These are phyloP conservation scores for Babylonia areolata DNA, from an alignment of 1,140 invertebrate species.

Conservation along the genomic window DNA sequence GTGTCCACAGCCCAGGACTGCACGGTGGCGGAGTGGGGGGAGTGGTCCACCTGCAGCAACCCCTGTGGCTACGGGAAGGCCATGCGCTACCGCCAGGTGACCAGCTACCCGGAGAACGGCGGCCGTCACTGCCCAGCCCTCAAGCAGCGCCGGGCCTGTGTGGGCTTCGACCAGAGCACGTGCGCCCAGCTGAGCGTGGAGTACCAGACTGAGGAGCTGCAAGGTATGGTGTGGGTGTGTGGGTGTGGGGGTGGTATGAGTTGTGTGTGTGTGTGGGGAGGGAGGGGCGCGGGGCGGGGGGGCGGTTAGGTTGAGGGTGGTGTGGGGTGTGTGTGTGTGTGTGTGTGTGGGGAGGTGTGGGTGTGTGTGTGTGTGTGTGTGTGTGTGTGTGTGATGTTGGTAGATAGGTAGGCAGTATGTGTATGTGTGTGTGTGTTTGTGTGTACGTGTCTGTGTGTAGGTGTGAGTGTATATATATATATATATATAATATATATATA, in stretches of 20 bases:
- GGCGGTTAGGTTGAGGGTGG: too few species aligned
- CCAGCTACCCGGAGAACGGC: slow-evolving; percentile 55
- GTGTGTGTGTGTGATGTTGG: too few species aligned
- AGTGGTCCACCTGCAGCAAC: slow-evolving; percentile 57
- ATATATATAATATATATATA: too few species aligned
- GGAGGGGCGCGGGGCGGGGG: too few species aligned
- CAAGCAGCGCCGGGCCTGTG: slow-evolving; percentile 56
- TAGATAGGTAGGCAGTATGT: too few species aligned
- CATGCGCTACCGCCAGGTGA: slow-evolving; percentile 53
- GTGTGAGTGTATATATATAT: too few species aligned
- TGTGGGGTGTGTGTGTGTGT: too few species aligned
- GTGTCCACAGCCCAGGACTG: slow-evolving; percentile 61
- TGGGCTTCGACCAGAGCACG: slow-evolving; percentile 40
- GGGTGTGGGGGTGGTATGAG: neutral
- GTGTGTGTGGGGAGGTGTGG: too few species aligned
- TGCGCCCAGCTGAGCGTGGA: slow-evolving; percentile 46
- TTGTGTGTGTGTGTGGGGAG: neutral
- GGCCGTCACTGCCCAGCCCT: slow-evolving; percentile 59
- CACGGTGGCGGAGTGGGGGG: slow-evolving; percentile 52
- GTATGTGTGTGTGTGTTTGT: too few species aligned
- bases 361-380: too few species aligned
- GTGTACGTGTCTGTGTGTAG: too few species aligned
- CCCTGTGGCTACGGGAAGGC: slow-evolving; percentile 58
- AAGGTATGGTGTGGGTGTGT: slow-evolving; percentile 30
- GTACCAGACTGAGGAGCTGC: slow-evolving; percentile 45